Conservation (phyloP, 2,888 invertebrate species). For the Auanema sp. region DNA sequence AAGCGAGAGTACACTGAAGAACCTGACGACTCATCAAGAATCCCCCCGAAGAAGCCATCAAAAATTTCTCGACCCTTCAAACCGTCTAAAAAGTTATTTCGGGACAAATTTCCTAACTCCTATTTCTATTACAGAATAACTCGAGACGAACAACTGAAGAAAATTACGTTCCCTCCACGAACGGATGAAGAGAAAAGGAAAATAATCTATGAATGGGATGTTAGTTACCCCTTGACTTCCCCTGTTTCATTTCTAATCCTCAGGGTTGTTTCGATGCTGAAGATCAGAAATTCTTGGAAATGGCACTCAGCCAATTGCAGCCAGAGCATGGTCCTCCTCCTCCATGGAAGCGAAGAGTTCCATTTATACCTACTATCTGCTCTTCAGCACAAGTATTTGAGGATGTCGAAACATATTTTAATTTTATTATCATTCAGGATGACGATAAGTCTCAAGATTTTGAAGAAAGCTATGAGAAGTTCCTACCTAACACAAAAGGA, state of each 20-base stretch:
- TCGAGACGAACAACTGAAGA: not conserved
- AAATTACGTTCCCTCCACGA: conserved; percentile 11
- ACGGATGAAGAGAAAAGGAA: not conserved
- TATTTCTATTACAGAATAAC: no score
- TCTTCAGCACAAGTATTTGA: no score
- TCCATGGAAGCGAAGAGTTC: conserved; percentile 10
- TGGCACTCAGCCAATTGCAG: conserved; percentile 10
- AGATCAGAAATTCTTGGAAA: conserved; percentile 15
- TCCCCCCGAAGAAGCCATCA: no score
- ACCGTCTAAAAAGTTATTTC: no score
- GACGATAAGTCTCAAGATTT: conserved; percentile 32
- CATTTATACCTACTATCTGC: conserved; percentile 1
- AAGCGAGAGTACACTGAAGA: not conserved
- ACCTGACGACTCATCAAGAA: not conserved
- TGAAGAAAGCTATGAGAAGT: not conserved
- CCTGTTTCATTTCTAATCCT: not conserved
- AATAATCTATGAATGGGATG: conserved; percentile 7
- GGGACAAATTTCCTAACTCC: no score
- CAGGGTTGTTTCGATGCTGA: conserved; percentile 16
- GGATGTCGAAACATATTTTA: no score
- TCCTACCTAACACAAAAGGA: conserved; percentile 34
- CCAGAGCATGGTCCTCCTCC: conserved; percentile 11
- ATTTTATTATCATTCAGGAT: no score
- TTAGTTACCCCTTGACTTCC: not conserved
- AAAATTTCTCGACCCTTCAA: no score